A percentile compares a stretch with the other conserved stretches of the same genome.
phyloP scores from a whole-genome alignment of 2,888 invertebrate species.

The Tetragnatha montana region DNA sequence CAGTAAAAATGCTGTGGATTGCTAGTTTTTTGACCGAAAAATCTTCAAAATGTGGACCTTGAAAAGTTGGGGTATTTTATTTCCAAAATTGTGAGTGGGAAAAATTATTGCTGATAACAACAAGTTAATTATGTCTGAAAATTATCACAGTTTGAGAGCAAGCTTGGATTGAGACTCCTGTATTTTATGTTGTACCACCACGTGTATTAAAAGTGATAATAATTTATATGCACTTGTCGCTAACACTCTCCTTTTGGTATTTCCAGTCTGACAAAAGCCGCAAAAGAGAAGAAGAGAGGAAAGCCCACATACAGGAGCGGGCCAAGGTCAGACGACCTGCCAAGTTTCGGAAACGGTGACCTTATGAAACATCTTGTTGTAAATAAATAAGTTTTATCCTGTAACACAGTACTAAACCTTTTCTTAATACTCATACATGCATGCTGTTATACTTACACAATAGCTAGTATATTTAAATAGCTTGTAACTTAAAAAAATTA shows the following conservation, averaged over 20 bases:
- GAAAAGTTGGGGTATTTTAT: too few species aligned
- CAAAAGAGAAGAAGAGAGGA: slow-evolving; percentile 57
- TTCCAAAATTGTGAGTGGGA: too few species aligned
- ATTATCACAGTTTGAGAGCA: background rate
- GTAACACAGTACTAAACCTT: background rate
- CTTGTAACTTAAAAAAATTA: too few species aligned
- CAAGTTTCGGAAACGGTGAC: slow-evolving; percentile 36
- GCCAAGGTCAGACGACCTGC: slow-evolving; percentile 57
- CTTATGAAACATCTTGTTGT: slow-evolving; percentile 1
- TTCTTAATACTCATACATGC: background rate
- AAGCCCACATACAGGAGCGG: slow-evolving; percentile 61
- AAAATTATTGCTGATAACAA: too few species aligned
- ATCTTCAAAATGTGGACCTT: too few species aligned
- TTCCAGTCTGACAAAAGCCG: slow-evolving; percentile 13
- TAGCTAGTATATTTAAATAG: too few species aligned
- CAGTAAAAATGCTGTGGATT: too few species aligned
- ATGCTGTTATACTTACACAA: too few species aligned
- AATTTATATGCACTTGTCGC: too few species aligned
- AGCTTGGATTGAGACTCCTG: background rate
- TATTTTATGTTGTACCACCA: background rate
- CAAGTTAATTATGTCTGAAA: too few species aligned
- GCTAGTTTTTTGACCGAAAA: too few species aligned
- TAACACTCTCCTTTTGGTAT: background rate
- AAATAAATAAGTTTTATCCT: slow-evolving; percentile 41
- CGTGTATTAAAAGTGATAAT: too few species aligned